Conservation (phyloP, 2,113 vertebrate genomes). For the Tetrax tetrax region DNA sequence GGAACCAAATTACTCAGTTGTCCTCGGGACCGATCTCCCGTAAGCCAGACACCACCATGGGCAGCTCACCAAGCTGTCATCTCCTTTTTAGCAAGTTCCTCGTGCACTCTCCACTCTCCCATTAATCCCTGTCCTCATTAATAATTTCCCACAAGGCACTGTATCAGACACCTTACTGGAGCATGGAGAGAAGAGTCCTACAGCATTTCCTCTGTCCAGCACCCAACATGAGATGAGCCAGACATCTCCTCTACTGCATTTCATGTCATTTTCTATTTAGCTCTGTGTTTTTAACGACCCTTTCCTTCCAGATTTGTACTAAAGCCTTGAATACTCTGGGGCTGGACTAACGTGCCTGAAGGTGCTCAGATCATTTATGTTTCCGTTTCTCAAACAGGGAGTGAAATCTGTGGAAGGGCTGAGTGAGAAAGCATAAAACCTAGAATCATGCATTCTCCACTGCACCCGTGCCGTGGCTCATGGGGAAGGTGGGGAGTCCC, state of each 20-base stretch:
- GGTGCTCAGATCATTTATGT: background rate
- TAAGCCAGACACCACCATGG: background rate
- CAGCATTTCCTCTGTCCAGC: background rate
- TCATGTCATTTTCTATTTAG: background rate
- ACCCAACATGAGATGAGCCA: background rate
- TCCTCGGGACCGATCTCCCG: background rate
- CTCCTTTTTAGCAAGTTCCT: background rate
- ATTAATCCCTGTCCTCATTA: conserved; percentile 46
- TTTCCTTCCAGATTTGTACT: background rate
- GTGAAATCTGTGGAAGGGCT: background rate
- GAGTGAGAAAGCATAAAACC: background rate
- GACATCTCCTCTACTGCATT: background rate
- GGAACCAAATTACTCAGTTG: background rate
- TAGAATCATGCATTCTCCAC: accelerated
- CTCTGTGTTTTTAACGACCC: background rate
- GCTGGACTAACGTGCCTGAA: background rate
- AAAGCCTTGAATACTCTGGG: background rate
- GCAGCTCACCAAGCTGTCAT: background rate
- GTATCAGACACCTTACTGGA: background rate
- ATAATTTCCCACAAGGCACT: background rate
- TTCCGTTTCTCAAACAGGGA: background rate
- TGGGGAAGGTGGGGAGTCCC: background rate
- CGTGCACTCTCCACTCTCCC: background rate
- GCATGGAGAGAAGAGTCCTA: background rate
- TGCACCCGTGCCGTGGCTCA: accelerated